Evolutionary conservation across 2,888 invertebrate species (phyloP), one percentile per base, ranked within the genome.

Genomic region (Leucophora obtusa): DNA sequence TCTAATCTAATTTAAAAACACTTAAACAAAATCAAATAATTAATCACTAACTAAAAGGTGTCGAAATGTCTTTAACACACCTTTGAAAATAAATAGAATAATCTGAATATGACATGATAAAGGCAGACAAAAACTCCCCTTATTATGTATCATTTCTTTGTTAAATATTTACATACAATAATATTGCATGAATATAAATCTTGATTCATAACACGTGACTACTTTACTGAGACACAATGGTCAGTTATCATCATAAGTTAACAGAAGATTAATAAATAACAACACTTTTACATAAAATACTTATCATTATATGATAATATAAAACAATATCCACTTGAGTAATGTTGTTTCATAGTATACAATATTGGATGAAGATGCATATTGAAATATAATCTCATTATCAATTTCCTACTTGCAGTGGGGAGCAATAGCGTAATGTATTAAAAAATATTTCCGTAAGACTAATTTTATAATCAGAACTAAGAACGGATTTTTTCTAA

Each of bases 181-280:
- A n/a, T n/a, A n/a, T n/a, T n/a, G n/a, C n/a, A n/a, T n/a, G n/a
- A n/a, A n/a, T n/a, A 63, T 33, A 63, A 63, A 63, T 24, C 14
- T 10, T 53, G 53, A 63, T 63, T 50, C 17, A 53, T 0, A 35
- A 33, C 51, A 35, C 63, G 63, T 63, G 63, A 63, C 53, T 35
- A 33, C 11, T 15, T n/a, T 38, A 2, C 14, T 11, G 38, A 38
- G 2, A 38, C 11, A 35, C 6, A 7, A 38, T 38, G 38, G 38
- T 38, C 38, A 38, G 38, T 38, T 11, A 38, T 11, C 38, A 14
- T 38, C 38, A 38, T 11, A 38, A 38, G 5, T 38, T 14, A 38
- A 6, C 11, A 38, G 1, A 38, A 9, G 11, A 38, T 11, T 38
- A 38, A 38, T 38, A 38, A 38, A 38, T 38, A 11, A 38, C 14